A percentile compares a stretch with the other conserved stretches of the same genome.
These are phyloP conservation scores for Venusia cambrica DNA, from an alignment of 2,888 invertebrate genomes.

Conservation along the genomic window DNA sequence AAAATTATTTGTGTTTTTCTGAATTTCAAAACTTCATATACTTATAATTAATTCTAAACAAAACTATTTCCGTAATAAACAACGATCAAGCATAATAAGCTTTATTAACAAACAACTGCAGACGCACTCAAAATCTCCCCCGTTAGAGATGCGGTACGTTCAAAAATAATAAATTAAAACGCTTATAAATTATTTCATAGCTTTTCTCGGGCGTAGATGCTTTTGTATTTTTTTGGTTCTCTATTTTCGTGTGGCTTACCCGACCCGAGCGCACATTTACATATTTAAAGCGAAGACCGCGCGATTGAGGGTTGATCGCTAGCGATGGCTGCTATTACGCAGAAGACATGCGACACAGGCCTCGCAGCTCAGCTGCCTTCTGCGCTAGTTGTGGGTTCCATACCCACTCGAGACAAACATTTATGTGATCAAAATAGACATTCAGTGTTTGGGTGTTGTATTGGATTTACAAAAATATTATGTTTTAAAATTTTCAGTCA, in stretches of 20 bases:
- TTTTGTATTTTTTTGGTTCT: conserved; percentile 38
- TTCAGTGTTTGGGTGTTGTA: too few relatives aligned
- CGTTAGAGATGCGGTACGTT: conserved; percentile 26
- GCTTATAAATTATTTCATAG: conserved; percentile 43
- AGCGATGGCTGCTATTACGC: neutral
- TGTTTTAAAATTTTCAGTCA: too few relatives aligned
- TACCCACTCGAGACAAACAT: too few relatives aligned
- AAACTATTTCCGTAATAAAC: too few relatives aligned
- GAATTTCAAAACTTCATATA: too few relatives aligned
- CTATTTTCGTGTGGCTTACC: conserved; percentile 22
- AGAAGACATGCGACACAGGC: conserved; percentile 1
- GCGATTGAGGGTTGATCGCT: conserved; percentile 40
- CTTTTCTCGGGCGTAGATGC: conserved; percentile 35
- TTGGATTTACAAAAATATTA: too few relatives aligned
- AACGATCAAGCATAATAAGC: conserved; percentile 13
- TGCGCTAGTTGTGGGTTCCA: too few relatives aligned
- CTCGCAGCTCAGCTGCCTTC: too few relatives aligned
- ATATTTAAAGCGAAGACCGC: conserved; percentile 32
- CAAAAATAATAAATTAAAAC: conserved; percentile 44
- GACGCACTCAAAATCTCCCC: conserved; percentile 17
- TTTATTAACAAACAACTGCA: conserved; percentile 20
- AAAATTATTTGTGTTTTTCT: too few relatives aligned
- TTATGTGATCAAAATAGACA: too few relatives aligned
- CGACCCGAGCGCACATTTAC: conserved; percentile 34
- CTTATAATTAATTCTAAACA: too few relatives aligned